phyloP scores from a whole-genome alignment of 2,888 invertebrate genomes.

The Pristionchus japonicus region DNA sequence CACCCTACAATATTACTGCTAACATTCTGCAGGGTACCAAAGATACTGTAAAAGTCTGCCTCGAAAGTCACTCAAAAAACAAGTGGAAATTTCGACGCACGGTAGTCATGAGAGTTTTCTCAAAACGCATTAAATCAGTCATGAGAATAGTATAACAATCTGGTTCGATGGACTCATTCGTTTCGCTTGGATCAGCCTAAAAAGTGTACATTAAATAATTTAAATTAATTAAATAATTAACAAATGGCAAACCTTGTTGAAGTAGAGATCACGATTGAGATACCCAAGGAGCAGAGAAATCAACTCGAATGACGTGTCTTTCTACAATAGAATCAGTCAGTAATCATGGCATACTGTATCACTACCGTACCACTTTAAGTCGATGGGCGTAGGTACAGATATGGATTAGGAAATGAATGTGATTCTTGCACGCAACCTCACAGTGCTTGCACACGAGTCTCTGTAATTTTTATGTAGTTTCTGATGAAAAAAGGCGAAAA shows the following conservation, averaged over 20 bases:
- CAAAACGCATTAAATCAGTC: not conserved
- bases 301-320: not conserved
- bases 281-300: not conserved
- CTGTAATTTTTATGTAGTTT: too few relatives aligned
- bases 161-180: not conserved
- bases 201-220: not conserved
- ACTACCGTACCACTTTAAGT: not conserved
- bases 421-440: not conserved
- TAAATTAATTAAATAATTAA: not conserved
- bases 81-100: too few relatives aligned
- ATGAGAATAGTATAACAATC: too few relatives aligned
- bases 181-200: slow-evolving; percentile 6
- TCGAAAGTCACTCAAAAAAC: too few relatives aligned
- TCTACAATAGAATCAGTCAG: not conserved
- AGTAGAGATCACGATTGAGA: not conserved
- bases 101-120: too few relatives aligned
- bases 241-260: not conserved
- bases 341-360: not conserved
- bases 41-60: too few relatives aligned
- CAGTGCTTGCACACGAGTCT: not conserved
- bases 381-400: not conserved
- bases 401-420: slow-evolving; percentile 4
- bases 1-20: too few relatives aligned
- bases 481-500: too few relatives aligned
- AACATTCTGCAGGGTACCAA: too few relatives aligned